Evolutionary conservation across 2,797 vertebrate genomes (phyloP).

Genomic region (Pangasius djambal): DNA sequence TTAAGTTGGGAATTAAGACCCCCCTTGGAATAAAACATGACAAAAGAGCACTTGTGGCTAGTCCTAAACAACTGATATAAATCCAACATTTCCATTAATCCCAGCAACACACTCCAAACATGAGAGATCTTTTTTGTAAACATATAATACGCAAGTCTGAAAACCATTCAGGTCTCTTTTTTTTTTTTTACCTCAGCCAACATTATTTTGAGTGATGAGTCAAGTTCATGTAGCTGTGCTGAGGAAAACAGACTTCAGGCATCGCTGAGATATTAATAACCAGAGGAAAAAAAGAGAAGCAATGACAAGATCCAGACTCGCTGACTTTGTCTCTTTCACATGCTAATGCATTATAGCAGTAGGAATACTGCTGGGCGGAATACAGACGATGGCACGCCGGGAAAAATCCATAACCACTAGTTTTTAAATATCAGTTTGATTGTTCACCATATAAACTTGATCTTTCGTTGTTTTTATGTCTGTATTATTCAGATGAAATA

Average conservation of each 20-base stretch:
- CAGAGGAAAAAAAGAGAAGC: not conserved
- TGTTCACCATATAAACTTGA: not conserved
- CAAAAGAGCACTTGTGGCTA: constrained; percentile 19
- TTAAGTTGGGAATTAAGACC: constrained; percentile 41
- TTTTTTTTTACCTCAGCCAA: not conserved
- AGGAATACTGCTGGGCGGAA: not conserved
- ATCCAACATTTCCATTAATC: constrained; percentile 29
- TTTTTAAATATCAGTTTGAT: not conserved
- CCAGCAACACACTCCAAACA: not conserved
- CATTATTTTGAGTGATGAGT: not conserved
- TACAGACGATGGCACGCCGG: not conserved
- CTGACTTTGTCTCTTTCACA: not conserved
- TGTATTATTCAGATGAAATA: not conserved
- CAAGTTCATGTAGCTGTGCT: not conserved
- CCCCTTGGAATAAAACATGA: not conserved
- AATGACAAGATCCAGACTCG: not conserved
- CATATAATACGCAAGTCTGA: not conserved
- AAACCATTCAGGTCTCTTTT: not conserved
- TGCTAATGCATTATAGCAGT: not conserved
- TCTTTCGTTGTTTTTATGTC: not conserved
- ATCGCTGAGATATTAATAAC: not conserved
- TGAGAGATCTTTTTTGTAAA: not conserved
- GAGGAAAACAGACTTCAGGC: not conserved
- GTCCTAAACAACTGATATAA: constrained; percentile 4
- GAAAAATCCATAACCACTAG: not conserved